phyloP scores from a whole-genome alignment of 2,797 vertebrate genomes.

The Chlorospingus semifuscus region DNA sequence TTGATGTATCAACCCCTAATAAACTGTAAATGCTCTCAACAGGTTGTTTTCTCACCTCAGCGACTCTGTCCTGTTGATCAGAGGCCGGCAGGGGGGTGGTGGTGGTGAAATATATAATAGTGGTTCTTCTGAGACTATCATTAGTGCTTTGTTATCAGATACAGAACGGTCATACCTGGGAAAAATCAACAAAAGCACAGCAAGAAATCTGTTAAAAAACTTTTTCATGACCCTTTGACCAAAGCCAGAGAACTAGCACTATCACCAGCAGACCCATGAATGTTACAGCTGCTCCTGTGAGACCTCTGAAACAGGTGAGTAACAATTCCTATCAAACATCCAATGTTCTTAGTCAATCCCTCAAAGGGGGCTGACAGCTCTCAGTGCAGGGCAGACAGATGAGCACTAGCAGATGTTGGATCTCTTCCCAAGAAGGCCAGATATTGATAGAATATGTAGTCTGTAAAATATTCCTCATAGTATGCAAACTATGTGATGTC shows the following conservation, averaged over 20 bases:
- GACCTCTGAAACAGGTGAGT: not conserved
- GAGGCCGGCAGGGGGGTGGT: constrained; percentile 82
- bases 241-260: not conserved
- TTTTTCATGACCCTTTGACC: not conserved
- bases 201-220: not conserved
- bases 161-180: constrained; percentile 75
- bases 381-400: not conserved
- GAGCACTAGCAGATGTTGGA: not conserved
- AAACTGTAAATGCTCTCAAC: not conserved
- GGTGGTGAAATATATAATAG: constrained; percentile 83
- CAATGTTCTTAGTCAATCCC: not conserved
- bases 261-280: not conserved
- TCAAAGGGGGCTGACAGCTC: not conserved
- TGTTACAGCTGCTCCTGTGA: not conserved
- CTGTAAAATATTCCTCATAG: not conserved
- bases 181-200: not conserved
- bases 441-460: not conserved
- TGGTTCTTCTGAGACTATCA: constrained; percentile 89
- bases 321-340: not conserved
- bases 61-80: constrained; percentile 90
- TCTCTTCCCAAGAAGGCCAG: not conserved
- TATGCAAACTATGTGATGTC: not conserved
- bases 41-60: constrained; percentile 81
- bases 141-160: constrained; percentile 88
- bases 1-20: not conserved